A percentile compares a stretch with the other conserved stretches of the same genome.
Evolutionary conservation across 2,113 vertebrate species (phyloP).

Genomic region (Pomatostomus ruficeps): DNA sequence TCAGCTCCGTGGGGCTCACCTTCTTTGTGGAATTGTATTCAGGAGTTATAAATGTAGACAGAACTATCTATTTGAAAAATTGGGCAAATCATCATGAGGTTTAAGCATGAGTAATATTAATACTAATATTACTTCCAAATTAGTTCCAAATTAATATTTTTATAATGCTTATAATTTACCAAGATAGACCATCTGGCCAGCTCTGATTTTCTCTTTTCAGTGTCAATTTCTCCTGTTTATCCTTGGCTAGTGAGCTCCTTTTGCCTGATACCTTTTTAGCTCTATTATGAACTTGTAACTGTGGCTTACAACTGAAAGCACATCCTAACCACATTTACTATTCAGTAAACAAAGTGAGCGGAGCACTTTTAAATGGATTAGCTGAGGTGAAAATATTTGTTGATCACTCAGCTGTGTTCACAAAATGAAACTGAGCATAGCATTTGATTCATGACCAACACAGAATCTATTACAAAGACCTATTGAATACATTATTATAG

Average conservation of each 20-base stretch:
- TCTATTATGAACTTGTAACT: not conserved
- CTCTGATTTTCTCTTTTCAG: not conserved
- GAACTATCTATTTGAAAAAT: not conserved
- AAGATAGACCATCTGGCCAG: not conserved
- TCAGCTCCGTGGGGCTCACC: too few species aligned
- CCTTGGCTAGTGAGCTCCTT: not conserved
- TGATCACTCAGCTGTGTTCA: not conserved
- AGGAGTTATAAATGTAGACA: not conserved
- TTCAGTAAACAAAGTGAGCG: not conserved
- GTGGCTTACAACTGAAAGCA: not conserved
- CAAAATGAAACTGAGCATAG: not conserved
- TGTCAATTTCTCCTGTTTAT: not conserved
- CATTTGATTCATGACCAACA: not conserved
- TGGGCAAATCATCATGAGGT: not conserved
- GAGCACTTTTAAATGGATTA: not conserved
- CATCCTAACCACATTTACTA: not conserved
- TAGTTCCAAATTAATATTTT: not conserved
- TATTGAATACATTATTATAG: not conserved
- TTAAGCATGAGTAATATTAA: not conserved
- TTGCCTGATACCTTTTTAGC: not conserved
- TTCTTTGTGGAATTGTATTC: not conserved
- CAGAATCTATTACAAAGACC: not conserved
- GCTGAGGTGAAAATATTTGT: not conserved
- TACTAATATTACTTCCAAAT: too few species aligned
- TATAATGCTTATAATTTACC: not conserved